Base-by-base conservation (phyloP, 2,797 vertebrate species). In the Scomberomorus guttatus region DNA sequence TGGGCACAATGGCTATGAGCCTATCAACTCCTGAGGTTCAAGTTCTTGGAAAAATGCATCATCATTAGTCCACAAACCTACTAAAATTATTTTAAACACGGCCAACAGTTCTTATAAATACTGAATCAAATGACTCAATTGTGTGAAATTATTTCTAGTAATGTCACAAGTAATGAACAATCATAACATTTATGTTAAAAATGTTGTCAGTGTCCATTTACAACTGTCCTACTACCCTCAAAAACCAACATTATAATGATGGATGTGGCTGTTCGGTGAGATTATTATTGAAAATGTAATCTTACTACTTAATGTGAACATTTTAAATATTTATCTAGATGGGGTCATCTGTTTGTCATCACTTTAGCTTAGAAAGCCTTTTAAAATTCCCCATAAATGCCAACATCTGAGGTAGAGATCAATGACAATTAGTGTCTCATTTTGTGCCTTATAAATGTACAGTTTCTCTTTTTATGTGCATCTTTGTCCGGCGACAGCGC, bases 401-500 rank as follows among this genome's bases (percentile, higher is more conserved):
- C 44, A 32, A 64, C 81, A 81, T 61, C 74, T 81, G 57, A 81
- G 54, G 32, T 72, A 52, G 63, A 69, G 65, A 81, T 80, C 60
- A 79, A 34, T 63, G 42, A 67, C 59, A 75, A 87, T 89, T 84
- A 59, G 62, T 61, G 59, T 79, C 67, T 85, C 51, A 50, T 88
- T 81, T 78, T 58, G 77, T 78, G 27, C 61, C 48, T 83, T 51
- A 69, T 68, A 60, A 81, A 72, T 60, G 61, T 59, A 67, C 59
- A 73, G 18, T 55, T 55, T 82, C 66, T 82, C 62, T 77, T 64
- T 67, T 77, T 55, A n/a, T 67, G 67, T 75, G 73, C 0, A 52
- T 68, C 79, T 88, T 89, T 92, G 86, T 89, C 60, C 7, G 42
- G 55, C 29, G 65, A 58, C 52, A 65, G 62, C 60, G 48, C 62